Evolutionary conservation across 2,888 invertebrate genomes (phyloP).

Genomic region (Cosmia trapezina): DNA sequence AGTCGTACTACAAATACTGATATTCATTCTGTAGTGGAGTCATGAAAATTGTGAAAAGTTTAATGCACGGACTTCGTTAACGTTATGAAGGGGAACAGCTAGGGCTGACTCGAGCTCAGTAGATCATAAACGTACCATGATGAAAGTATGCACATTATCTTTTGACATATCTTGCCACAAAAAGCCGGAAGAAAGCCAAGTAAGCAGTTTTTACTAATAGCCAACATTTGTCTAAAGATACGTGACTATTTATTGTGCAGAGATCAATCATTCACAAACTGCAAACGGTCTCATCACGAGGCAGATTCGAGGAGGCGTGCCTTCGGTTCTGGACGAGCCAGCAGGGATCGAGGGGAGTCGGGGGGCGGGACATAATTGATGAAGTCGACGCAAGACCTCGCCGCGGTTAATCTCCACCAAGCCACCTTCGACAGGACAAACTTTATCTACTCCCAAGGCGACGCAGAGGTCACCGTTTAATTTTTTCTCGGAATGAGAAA

Average conservation of each 20-base stretch:
- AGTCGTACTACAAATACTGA: slow-evolving; percentile 2
- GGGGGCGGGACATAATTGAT: slow-evolving; percentile 81
- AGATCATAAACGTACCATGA: slow-evolving; percentile 18
- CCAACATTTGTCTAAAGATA: slow-evolving; percentile 59
- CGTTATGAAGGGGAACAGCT: not conserved
- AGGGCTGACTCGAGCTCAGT: not conserved
- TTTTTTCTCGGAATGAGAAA: slow-evolving; percentile 65
- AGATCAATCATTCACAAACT: slow-evolving; percentile 72
- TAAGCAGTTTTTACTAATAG: slow-evolving; percentile 42
- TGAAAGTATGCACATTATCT: slow-evolving; percentile 36
- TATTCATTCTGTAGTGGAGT: not conserved
- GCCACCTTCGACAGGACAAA: slow-evolving; percentile 77
- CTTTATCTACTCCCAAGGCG: slow-evolving; percentile 75
- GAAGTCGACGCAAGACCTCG: slow-evolving; percentile 81
- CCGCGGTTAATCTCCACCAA: slow-evolving; percentile 77
- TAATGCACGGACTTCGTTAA: not conserved
- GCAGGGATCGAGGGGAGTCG: slow-evolving; percentile 56
- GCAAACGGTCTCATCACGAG: slow-evolving; percentile 64
- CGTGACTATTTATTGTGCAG: slow-evolving; percentile 60
- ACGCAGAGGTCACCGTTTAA: slow-evolving; percentile 67
- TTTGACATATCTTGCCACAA: slow-evolving; percentile 29
- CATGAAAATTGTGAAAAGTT: not conserved
- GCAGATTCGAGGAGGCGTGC: slow-evolving; percentile 72
- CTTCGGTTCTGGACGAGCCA: slow-evolving; percentile 66
- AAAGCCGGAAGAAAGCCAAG: slow-evolving; percentile 32